Base-by-base conservation (phyloP, 92 coral and sea anemone genomes). In the Actinernus sp. region DNA sequence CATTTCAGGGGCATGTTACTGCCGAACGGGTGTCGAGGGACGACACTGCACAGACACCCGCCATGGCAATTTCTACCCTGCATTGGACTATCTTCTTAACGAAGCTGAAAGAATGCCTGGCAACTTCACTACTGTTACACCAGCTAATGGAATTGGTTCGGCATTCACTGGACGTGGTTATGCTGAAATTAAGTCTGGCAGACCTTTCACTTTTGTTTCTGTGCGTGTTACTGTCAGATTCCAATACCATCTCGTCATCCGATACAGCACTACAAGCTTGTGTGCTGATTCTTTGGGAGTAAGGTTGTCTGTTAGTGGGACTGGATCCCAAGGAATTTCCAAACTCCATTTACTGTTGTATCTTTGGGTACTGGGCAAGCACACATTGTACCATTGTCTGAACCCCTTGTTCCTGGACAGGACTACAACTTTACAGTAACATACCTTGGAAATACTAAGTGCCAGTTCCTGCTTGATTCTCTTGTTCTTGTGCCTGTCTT, bases 1-100 rank as follows among this genome's bases (percentile, higher is more conserved):
- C n/a, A 21, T 32, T 55, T 18, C 54, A 92, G 98, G 98, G 49
- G 46, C 82, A 28, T 92, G 98, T 46, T 27, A 33, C 7, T 92
- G 98, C 25, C 88, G 96, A 13, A 72, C 13, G 24, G 94, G 92
- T 26, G 82, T 92, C 20, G 92, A 76, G 65, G 92, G 90, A 9
- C 66, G 53, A 17, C 17, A 30, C 36, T 93, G 98, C 41, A 57
- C 74, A 27, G 49, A 58, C 47, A 33, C 92, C 6, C 39, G 41
- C 31, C 68, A 57, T 1, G 88, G 87, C 24, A 59, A 44, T 31
- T 92, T 92, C 56, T 81, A 60, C 46, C 96, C 96, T 1, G 55
- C 74, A 17, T 52, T 89, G 7, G 93, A 93, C 69, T 89, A 74
- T 52, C 67, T 85, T 26, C 69, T 48, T 40, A 47, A 76, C 39